phyloP scores from a whole-genome alignment of 1,140 invertebrate species.

The Phocides pigmalion region DNA sequence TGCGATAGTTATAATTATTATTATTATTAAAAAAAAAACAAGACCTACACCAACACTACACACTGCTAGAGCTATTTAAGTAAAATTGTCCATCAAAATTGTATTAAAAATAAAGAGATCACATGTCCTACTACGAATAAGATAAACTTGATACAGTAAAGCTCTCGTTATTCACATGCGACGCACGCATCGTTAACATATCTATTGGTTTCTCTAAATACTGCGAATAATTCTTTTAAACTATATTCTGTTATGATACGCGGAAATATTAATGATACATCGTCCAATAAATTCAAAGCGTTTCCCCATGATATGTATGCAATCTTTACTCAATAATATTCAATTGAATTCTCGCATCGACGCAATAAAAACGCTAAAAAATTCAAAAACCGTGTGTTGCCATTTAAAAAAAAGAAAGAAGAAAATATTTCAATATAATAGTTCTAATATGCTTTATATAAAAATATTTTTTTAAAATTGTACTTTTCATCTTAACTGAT shows the following conservation, averaged over 20 bases:
- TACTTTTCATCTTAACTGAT: background rate
- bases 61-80: slow-evolving; percentile 77
- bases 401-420: background rate
- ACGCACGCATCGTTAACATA: slow-evolving; percentile 48
- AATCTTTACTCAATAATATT: no score
- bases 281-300: slow-evolving; percentile 23
- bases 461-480: slow-evolving; percentile 9
- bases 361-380: background rate
- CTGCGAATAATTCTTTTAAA: slow-evolving; percentile 41
- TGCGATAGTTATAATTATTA: slow-evolving; percentile 63
- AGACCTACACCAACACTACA: slow-evolving; percentile 63
- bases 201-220: slow-evolving; percentile 61
- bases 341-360: no score
- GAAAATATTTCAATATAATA: background rate
- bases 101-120: slow-evolving; percentile 83
- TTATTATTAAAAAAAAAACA: slow-evolving; percentile 36
- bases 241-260: slow-evolving; percentile 27
- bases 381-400: background rate
- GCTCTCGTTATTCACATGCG: slow-evolving; percentile 69
- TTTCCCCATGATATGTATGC: slow-evolving; percentile 27
- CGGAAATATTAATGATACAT: slow-evolving; percentile 5
- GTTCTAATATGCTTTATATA: background rate
- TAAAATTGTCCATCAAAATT: slow-evolving; percentile 83
- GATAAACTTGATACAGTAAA: slow-evolving; percentile 76
- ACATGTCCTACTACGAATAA: slow-evolving; percentile 75